Base-by-base conservation (phyloP, 2,888 invertebrate genomes). In the Melanostoma mellinum region DNA sequence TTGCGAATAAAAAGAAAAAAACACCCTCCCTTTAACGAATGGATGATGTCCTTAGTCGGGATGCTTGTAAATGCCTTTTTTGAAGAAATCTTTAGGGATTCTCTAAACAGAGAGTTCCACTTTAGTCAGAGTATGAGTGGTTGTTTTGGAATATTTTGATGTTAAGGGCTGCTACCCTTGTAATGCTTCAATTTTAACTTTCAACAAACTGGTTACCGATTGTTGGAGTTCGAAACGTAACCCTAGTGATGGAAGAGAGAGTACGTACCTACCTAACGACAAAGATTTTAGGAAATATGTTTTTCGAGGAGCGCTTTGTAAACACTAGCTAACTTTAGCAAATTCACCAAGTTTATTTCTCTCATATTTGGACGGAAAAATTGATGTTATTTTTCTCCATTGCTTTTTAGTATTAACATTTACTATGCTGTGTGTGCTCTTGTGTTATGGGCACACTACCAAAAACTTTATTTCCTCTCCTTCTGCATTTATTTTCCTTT, bases 1-100 rank as follows among this genome's bases (percentile, higher is more conserved):
- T 38, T 38, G 5, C 1, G 35, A 55, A 38, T 36, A 55, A 55
- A 53, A 53, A 53, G n/a, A 35, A 10, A 55, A 53, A 53, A 53
- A 20, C n/a, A 10, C 3, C 44, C 8, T 8, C 4, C 8, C 8
- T n/a, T 10, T 46, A 10, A 46, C 10, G 42, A 10, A 55, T 20
- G 55, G 38, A 55, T 6, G 10, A 38, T 38, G 8, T 20, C 36
- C 20, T 20, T 20, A 20, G 20, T 20, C 20, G 20, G 20, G 20
- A 20, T 20, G 20, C 20, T 20, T 20, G 20, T 20, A 20, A 20
- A 20, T 20, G 20, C 20, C 6, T n/a, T 6, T 8, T 42, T 42
- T 42, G 9, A 42, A n/a, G 42, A 6, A 2, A 3, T 52, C 1
- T 53, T 53, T 36, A 9, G 10, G 10, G 4, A 36, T 36, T 53